phyloP scores from a whole-genome alignment of 2,888 invertebrate species.

The Pharmacophagus antenor region DNA sequence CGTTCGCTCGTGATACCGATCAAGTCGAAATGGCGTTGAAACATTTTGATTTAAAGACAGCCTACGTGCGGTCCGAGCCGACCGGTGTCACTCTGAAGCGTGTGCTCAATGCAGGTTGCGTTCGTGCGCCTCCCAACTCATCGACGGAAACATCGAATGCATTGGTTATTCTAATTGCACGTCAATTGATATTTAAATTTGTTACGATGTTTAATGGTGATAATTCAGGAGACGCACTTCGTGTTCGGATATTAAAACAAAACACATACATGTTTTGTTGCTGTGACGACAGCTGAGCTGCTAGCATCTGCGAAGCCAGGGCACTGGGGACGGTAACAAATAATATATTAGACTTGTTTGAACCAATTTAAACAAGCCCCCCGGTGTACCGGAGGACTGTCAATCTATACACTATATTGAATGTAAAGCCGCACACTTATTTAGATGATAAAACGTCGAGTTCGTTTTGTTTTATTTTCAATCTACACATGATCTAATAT shows the following conservation, averaged over 20 bases:
- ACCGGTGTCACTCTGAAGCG: conserved; percentile 64
- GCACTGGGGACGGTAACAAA: conserved; percentile 91
- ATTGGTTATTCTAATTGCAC: not conserved
- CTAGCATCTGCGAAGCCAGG: conserved; percentile 98
- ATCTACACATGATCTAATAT: not conserved
- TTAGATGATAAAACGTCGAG: conserved; percentile 5
- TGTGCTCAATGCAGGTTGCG: conserved; percentile 71
- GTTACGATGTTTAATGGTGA: conserved; percentile 32
- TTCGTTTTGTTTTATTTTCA: not conserved
- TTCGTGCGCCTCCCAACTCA: conserved; percentile 66
- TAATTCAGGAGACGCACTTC: conserved; percentile 51
- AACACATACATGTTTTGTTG: conserved; percentile 96
- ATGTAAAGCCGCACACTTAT: conserved; percentile 64
- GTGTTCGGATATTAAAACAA: conserved; percentile 68
- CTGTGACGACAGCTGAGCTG: conserved; percentile 94
- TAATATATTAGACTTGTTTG: conserved; percentile 66
- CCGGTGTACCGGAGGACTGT: conserved; percentile 41
- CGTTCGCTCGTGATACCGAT: conserved; percentile 75
- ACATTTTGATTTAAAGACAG: conserved; percentile 79
- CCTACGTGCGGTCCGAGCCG: conserved; percentile 64
- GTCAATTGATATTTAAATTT: not conserved
- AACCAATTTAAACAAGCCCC: conserved; percentile 50
- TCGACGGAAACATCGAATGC: conserved; percentile 42
- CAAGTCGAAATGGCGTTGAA: conserved; percentile 77
- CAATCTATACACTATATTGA: conserved; percentile 34